Evolutionary conservation across 1,140 invertebrate species (phyloP), one percentile per base, ranked within the genome.

Genomic region (Diachasma alloeum): DNA sequence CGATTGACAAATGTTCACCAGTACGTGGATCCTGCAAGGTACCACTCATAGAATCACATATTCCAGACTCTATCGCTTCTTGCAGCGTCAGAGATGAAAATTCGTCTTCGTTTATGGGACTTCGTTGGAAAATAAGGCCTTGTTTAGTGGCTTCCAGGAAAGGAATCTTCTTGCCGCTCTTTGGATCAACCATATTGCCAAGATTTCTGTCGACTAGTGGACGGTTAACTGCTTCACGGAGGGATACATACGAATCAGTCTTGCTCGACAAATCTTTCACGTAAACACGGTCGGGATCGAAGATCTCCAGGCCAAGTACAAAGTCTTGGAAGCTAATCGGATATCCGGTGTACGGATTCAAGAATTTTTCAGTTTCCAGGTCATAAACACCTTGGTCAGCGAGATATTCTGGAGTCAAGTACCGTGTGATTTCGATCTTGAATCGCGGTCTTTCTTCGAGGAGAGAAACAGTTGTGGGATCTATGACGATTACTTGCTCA

Each of bases 111-210:
- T 0, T 79, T 68, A 80, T 87, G 80, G 36, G 84, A 81, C 82
- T 83, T 73, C 82, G 84, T 80, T 80, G 88, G 69, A 93, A 92
- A 77, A 95, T 94, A 92, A 93, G 93, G 46, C 92, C 91, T 53
- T 92, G 87, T 82, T 94, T 92, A 44, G 97, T 91, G 77, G 96
- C 96, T 84, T 97, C 94, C 87, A 96, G 94, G 87, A 97, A 96
- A 5, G 94, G 92, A 48, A 97, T 92, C 69, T 93, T 92, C 84
- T 94, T 93, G 9, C 96, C 95, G 24, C 93, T 95, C 86, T 94
- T 94, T 10, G 93, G 93, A 90, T 98, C 95, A 4, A 96, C 92
- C 92, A 97, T 94, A 81, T 95, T 92, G 9, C 96, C 96, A 0
- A 92, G 92, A 75, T 93, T 92, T 84, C 92, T 92, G 87, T 97